Base-by-base conservation (phyloP, 2,113 vertebrate genomes). In the Poecile atricapillus region DNA sequence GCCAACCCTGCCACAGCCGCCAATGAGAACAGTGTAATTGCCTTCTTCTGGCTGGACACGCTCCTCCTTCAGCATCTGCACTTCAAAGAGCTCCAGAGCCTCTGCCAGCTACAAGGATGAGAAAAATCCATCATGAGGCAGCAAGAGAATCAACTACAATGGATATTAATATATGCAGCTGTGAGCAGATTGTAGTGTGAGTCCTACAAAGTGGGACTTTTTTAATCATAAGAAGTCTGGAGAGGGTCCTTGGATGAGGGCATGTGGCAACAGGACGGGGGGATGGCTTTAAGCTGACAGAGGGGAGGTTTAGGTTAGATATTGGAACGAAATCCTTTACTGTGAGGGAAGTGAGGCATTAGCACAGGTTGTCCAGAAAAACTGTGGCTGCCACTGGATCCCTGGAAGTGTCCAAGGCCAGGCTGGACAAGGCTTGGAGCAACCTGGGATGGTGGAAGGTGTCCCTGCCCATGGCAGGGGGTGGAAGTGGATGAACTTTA, bases 11-110 rank as follows among this genome's bases (percentile, higher is more conserved):
- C 99, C 99, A 3, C 99, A 99, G 92, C 99, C 99, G 0, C 99
- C 99, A 1, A 99, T 99, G 37, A 99, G 97, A 78, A 99, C 95
- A 0, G 98, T 98, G 97, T 99, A 99, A 97, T 99, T 99, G 95
- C 67, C 97, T 96, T 99, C 99, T 35, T 99, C 97, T 0, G 99
- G 99, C 94, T 93, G 92, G 53, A 99, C 95, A 18, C 91, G 96
- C 86, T 99, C 98, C 16, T 97, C 98, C 94, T 98, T 97, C 92
- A 99, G 95, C 99, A 99, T 99, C 94, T 98, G 98, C 47, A 95
- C 96, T 84, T 98, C 98, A 96, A 99, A 99, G 93, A 99, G 59
- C 53, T 98, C 97, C 97, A 99, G 91, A 15, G 99, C 99, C 76
- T 99, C 98, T 1, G 98, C 98, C 77, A 99, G 97, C 99, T 99